phyloP scores from a whole-genome alignment of 2,113 vertebrate species.

The Cryptomyrus ogoouensis region DNA sequence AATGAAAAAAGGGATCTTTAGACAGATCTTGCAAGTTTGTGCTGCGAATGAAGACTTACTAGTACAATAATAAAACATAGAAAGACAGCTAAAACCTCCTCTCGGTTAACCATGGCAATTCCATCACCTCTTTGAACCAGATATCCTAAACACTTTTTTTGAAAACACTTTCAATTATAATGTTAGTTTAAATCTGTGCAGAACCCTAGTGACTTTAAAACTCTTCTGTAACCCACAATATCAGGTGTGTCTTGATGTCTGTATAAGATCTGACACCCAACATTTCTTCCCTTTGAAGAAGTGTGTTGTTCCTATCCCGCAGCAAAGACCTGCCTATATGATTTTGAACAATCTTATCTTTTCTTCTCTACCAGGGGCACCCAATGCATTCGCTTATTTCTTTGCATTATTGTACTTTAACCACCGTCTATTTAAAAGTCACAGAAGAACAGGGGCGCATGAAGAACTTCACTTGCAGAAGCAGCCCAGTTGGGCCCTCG shows the following conservation, averaged over 20 bases:
- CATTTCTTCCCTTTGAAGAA: neutral
- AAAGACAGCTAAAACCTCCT: neutral
- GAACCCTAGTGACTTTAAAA: neutral
- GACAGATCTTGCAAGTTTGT: neutral
- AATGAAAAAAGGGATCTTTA: neutral
- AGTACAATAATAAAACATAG: neutral
- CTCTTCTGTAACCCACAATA: neutral
- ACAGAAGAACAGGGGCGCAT: neutral
- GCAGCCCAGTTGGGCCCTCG: neutral
- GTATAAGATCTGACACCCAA: neutral
- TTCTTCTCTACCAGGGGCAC: neutral
- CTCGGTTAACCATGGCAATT: neutral
- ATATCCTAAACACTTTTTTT: neutral
- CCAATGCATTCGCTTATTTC: neutral
- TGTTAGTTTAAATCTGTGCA: neutral
- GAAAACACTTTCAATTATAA: neutral
- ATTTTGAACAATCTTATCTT: neutral
- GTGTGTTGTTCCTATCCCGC: neutral
- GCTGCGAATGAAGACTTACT: neutral
- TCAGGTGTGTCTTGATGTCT: neutral
- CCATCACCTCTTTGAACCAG: neutral
- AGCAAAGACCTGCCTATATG: neutral
- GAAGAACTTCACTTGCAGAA: neutral
- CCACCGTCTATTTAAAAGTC: neutral
- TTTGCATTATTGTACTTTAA: neutral